Conservation (phyloP, 2,888 invertebrate species). For the Tortricodes alternella region DNA sequence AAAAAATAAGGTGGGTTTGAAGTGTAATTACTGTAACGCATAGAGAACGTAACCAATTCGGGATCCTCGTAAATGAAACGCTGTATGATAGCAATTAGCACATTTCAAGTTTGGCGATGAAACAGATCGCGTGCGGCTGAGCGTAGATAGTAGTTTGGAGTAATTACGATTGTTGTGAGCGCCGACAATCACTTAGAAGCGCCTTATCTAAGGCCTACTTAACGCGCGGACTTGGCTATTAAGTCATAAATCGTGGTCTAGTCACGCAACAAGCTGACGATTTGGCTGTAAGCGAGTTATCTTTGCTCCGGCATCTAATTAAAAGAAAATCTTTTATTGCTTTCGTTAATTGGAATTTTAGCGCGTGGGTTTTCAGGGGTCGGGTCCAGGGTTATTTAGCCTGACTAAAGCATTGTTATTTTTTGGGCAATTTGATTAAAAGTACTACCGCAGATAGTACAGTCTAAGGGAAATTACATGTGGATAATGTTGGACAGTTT, state of each 20-base stretch:
- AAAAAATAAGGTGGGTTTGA: too few relatives aligned
- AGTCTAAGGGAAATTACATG: too few relatives aligned
- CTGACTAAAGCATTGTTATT: too few relatives aligned
- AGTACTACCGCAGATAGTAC: too few relatives aligned
- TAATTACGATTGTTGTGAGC: conserved; percentile 82
- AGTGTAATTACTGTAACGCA: not conserved
- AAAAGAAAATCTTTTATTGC: conserved; percentile 56
- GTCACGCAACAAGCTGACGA: conserved; percentile 60
- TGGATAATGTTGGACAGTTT: too few relatives aligned
- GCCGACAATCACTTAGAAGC: conserved; percentile 82
- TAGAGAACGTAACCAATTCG: not conserved
- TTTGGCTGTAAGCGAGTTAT: conserved; percentile 63
- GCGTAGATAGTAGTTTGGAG: conserved; percentile 78
- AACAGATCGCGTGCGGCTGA: conserved; percentile 74
- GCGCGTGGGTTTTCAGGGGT: conserved; percentile 15
- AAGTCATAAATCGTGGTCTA: conserved; percentile 77
- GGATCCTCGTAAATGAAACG: conserved; percentile 27
- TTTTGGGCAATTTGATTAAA: too few relatives aligned
- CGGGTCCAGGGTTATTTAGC: too few relatives aligned
- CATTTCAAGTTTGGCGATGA: conserved; percentile 68
- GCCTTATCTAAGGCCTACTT: conserved; percentile 81
- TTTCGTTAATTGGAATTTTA: conserved; percentile 35
- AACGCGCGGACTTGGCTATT: conserved; percentile 77
- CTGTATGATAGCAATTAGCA: conserved; percentile 66
- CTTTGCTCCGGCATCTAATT: conserved; percentile 73